These are phyloP conservation scores for Dolomedes plantarius DNA, from an alignment of 2,888 invertebrate species.

Conservation along the genomic window DNA sequence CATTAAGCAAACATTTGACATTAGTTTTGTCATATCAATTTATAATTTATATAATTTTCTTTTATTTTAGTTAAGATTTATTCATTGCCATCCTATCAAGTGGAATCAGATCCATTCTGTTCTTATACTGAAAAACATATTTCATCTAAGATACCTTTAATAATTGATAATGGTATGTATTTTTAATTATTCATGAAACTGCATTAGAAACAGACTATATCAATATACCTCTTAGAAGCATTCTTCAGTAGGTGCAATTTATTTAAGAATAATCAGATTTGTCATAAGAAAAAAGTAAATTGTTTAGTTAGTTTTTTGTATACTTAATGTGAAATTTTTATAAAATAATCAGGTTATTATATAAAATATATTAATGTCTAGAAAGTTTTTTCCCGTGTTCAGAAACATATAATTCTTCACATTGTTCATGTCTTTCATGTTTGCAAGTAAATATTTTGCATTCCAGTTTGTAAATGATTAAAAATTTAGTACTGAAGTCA, in stretches of 20 bases:
- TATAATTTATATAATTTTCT: too few species aligned
- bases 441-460: too few species aligned
- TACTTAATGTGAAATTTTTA: not conserved
- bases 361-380: not conserved
- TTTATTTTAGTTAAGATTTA: constrained; percentile 76
- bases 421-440: too few species aligned
- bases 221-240: too few species aligned
- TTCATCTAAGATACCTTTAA: constrained; percentile 37
- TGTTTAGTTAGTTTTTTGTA: not conserved
- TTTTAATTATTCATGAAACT: not conserved
- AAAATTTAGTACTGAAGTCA: too few species aligned
- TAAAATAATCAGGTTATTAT: not conserved
- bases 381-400: not conserved
- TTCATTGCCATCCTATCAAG: constrained; percentile 38
- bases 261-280: not conserved
- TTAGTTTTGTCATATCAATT: too few species aligned
- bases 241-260: not conserved
- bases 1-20: too few species aligned
- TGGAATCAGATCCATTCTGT: constrained; percentile 44
- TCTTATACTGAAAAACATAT: constrained; percentile 30
- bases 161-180: constrained; percentile 64
- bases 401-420: too few species aligned
- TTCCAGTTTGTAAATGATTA: too few species aligned
- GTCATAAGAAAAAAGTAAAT: not conserved
- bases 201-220: too few species aligned